Evolutionary conservation across 1,140 invertebrate genomes (phyloP).

Genomic region (Trachelipus rathkii): DNA sequence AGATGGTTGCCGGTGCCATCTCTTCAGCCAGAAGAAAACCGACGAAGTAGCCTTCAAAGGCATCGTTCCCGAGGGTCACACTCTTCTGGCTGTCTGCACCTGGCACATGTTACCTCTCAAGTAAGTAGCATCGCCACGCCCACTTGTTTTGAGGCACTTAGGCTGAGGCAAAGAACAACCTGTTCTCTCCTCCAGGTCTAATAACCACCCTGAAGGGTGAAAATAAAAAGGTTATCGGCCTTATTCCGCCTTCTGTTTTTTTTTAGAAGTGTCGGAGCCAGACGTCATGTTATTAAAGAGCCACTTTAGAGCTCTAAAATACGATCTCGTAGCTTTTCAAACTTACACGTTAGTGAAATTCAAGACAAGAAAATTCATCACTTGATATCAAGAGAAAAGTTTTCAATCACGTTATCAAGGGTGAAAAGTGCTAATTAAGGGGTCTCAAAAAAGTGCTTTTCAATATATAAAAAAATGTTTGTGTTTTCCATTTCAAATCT

Average conservation of each 20-base stretch:
- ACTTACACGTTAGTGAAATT: slow-evolving; percentile 2
- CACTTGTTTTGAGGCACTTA: slow-evolving; percentile 12
- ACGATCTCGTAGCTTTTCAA: slow-evolving; percentile 5
- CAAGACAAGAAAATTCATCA: background rate
- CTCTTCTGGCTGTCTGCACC: slow-evolving; percentile 4
- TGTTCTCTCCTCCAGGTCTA: slow-evolving; percentile 8
- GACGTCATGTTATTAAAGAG: background rate
- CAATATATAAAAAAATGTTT: too few species aligned
- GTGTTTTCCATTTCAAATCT: background rate
- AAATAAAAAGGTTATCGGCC: slow-evolving; percentile 1
- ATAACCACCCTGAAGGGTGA: slow-evolving; percentile 7
- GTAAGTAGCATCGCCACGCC: slow-evolving; percentile 10
- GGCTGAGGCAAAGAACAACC: slow-evolving; percentile 8
- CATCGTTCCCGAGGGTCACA: slow-evolving; percentile 10
- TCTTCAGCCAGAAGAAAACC: background rate
- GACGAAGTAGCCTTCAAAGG: background rate
- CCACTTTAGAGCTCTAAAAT: background rate
- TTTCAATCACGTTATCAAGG: background rate
- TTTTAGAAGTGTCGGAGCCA: background rate
- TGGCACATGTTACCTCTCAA: slow-evolving; percentile 11
- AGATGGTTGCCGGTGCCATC: slow-evolving; percentile 7
- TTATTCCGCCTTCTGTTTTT: slow-evolving; percentile 7
- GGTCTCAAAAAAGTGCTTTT: too few species aligned
- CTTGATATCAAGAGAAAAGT: background rate
- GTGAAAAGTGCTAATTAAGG: too few species aligned